phyloP scores from a whole-genome alignment of 2,113 vertebrate species.

The Mesoclemmys tuberculata region DNA sequence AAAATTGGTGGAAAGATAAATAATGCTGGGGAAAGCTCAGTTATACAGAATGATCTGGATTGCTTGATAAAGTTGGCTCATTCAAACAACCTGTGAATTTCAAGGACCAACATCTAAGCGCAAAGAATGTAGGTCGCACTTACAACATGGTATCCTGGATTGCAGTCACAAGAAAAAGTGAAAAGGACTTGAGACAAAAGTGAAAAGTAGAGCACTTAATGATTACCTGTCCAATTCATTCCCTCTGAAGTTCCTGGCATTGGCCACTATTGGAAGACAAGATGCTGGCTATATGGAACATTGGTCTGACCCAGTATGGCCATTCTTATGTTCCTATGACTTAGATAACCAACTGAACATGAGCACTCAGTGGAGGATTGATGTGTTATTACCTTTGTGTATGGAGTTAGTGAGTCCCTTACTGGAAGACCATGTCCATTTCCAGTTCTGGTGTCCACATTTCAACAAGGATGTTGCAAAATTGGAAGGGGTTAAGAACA shows the following conservation, averaged over 20 bases:
- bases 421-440: neutral
- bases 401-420: too few species aligned
- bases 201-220: neutral
- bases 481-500: neutral
- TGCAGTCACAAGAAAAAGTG: neutral
- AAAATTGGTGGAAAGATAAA: slow-evolving; percentile 2
- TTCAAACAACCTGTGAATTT: neutral
- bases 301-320: too few species aligned
- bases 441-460: neutral
- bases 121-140: neutral
- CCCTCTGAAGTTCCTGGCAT: too few species aligned
- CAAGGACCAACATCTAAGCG: neutral
- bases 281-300: too few species aligned
- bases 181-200: neutral
- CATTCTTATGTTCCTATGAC: too few species aligned
- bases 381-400: too few species aligned
- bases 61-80: neutral
- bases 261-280: too few species aligned
- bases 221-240: accelerated
- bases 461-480: neutral
- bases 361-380: too few species aligned
- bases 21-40: neutral
- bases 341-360: too few species aligned
- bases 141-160: neutral
- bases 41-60: neutral